Evolutionary conservation across 2,797 vertebrate species (phyloP).

Genomic region (Sebastes iracundus): DNA sequence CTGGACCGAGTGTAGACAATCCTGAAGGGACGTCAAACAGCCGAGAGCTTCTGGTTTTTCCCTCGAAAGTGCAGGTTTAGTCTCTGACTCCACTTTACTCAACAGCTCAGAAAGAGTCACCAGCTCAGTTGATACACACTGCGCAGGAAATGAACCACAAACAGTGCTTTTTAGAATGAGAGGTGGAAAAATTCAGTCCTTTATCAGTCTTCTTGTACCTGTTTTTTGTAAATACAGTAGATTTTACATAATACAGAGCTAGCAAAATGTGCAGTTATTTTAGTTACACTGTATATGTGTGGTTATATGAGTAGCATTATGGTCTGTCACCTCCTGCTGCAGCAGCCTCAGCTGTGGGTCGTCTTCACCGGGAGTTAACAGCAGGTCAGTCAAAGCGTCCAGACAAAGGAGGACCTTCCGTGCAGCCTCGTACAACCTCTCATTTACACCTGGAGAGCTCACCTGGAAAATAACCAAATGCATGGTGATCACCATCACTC

Average conservation of each 20-base stretch:
- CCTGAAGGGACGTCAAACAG: conserved; percentile 81
- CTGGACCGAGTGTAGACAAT: conserved; percentile 73
- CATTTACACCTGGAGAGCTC: conserved; percentile 61
- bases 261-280: neutral
- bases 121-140: conserved; percentile 86
- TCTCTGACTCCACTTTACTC: conserved; percentile 74
- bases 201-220: neutral
- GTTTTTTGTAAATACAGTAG: neutral
- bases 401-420: conserved; percentile 79
- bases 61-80: conserved; percentile 31
- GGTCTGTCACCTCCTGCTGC: conserved; percentile 80
- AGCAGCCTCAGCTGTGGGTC: conserved; percentile 75
- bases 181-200: neutral
- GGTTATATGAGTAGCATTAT: neutral
- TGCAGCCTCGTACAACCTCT: conserved; percentile 79
- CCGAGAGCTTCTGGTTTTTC: conserved; percentile 66
- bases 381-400: conserved; percentile 75
- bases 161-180: neutral
- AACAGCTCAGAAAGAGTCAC: conserved; percentile 79
- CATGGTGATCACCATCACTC: neutral
- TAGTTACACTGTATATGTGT: neutral
- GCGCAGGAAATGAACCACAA: neutral
- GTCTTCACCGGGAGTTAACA: conserved; percentile 67
- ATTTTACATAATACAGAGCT: neutral
- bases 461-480: conserved; percentile 31